Evolutionary conservation across 2,888 invertebrate species (phyloP), one percentile per base, ranked within the genome.

Genomic region (Cryptops parisi): DNA sequence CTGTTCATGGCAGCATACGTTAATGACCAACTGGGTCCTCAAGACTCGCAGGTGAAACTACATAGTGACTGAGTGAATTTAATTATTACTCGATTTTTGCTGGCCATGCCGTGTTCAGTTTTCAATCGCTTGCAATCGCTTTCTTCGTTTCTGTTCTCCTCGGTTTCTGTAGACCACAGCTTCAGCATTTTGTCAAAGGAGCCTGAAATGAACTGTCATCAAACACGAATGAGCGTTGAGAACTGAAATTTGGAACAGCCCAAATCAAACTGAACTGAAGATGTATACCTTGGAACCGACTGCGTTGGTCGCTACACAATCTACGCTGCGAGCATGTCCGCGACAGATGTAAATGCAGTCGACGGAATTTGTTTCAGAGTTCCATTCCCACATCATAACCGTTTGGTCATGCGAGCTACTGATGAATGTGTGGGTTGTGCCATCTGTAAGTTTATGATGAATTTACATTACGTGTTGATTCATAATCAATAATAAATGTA

Each of bases 171-270:
- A 41, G 86, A 86, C 94, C 94, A 96, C 58, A 96, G 76, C 69
- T 91, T 91, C 5, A 96, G 70, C 74, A 84, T 82, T 40, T 81
- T 85, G 65, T 96, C 94, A 89, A 90, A 94, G 45, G 88, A 83
- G 25, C 91, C 94, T 4, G 89, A 89, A 4, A 85, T 88, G 62
- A 84, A 71, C 62, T 58, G 27, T 12, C 22, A 49, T 48, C n/a
- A n/a, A n/a, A n/a, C n/a, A n/a, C n/a, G n/a, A n/a, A n/a, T n/a
- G n/a, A n/a, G n/a, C n/a, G n/a, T n/a, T n/a, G n/a, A n/a, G n/a
- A n/a, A n/a, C n/a, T n/a, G n/a, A n/a, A n/a, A n/a, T n/a, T n/a
- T n/a, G n/a, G n/a, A n/a, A n/a, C n/a, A n/a, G n/a, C n/a, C n/a
- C n/a, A n/a, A n/a, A n/a, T n/a, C n/a, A n/a, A n/a, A n/a, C n/a